Evolutionary conservation across 1,140 invertebrate genomes (phyloP).

Genomic region (Leptopilina boulardi): DNA sequence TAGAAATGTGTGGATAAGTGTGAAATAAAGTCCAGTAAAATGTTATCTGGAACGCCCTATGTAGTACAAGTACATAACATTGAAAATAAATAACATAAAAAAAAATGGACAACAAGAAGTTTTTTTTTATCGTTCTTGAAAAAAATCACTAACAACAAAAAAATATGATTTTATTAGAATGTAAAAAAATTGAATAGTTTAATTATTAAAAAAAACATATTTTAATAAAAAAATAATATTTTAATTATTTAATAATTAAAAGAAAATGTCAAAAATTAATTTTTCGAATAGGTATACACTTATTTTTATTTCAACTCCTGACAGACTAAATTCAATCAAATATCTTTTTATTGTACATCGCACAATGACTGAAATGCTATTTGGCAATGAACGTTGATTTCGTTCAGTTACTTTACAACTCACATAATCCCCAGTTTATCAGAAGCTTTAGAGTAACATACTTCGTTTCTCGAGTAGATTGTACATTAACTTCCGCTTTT

Average conservation of each 20-base stretch:
- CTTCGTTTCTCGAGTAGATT: constrained; percentile 16
- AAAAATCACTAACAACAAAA: constrained; percentile 49
- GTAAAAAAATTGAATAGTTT: no score
- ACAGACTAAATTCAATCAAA: constrained; percentile 4
- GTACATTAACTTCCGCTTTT: constrained; percentile 26
- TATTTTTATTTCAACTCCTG: not conserved
- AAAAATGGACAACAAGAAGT: constrained; percentile 37
- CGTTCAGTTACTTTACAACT: constrained; percentile 22
- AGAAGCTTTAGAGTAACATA: constrained; percentile 24
- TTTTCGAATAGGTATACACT: no score
- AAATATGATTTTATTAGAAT: constrained; percentile 17
- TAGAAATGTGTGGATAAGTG: constrained; percentile 22
- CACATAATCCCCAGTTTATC: constrained; percentile 19
- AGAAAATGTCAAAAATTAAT: no score
- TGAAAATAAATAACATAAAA: constrained; percentile 22
- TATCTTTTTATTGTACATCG: not conserved
- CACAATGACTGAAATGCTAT: not conserved
- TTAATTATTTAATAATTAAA: no score
- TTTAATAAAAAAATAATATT: not conserved
- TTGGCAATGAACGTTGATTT: constrained; percentile 11
- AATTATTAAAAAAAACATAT: not conserved
- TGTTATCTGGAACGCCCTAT: constrained; percentile 21
- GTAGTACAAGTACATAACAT: constrained; percentile 9
- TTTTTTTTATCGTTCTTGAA: constrained; percentile 51
- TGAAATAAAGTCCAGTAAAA: constrained; percentile 20